Base-by-base conservation (phyloP, 2,888 invertebrate species). In the Melieria crassipennis region DNA sequence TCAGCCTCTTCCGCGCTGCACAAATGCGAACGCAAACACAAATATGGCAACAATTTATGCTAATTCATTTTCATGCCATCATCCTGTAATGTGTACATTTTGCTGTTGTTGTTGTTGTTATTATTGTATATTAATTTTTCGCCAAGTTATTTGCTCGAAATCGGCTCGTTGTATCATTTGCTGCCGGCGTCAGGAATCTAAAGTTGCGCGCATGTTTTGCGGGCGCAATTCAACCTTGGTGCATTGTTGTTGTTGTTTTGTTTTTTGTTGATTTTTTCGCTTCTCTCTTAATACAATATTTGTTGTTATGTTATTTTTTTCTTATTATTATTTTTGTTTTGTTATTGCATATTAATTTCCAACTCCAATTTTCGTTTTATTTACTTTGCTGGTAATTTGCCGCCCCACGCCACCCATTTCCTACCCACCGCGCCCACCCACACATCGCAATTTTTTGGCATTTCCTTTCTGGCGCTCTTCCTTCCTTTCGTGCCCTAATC, bases 301-400 rank as follows among this genome's bases (percentile, higher is more conserved):
- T 30, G 30, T 30, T 30, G 30, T 30, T 30, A 30, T 30, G 30
- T 30, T 30, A 2, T 30, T 30, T 30, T 30, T 30, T 30, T 30
- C 2, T 30, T 30, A 30, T 30, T 30, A 30, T 30, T 30, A 30
- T 30, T 30, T 30, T 30, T 30, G 30, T 30, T 30, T 30, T 30
- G 30, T 30, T 30, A 30, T 4, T 61, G 61, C 45, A 52, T 52
- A 64, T 64, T 64, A 64, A 64, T 64, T 64, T 50, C 42, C 64
- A 50, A 64, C 11, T 48, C 48, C 48, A 52, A 64, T 64, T 64
- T 64, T 13, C 64, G 50, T 64, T 64, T 52, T 64, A 64, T 64
- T 64, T 64, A 43, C 62, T 64, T 64, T 52, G 50, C 63, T 63
- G 42, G 64, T 52, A 64, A 64, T 64, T 52, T 64, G 30, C 52